These are phyloP conservation scores for Brachionus asplanchnoidis DNA, from an alignment of 1,140 invertebrate species.

Conservation along the genomic window DNA sequence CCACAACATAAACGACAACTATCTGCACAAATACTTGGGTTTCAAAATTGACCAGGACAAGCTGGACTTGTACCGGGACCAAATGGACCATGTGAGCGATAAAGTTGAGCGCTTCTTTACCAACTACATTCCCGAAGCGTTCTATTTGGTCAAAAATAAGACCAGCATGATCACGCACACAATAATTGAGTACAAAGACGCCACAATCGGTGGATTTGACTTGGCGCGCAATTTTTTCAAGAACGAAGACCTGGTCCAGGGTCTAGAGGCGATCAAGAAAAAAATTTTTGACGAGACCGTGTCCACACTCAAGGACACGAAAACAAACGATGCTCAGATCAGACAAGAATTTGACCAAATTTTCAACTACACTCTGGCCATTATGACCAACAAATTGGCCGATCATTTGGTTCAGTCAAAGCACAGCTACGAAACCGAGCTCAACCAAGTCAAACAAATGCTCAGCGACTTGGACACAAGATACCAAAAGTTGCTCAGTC, in stretches of 20 bases:
- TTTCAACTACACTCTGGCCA: conserved; percentile 11
- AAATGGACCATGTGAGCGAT: background rate
- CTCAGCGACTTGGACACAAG: conserved; percentile 15
- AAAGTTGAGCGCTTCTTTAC: background rate
- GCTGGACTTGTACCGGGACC: background rate
- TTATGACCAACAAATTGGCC: conserved; percentile 3
- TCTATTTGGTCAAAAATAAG: background rate
- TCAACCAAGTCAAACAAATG: conserved; percentile 7
- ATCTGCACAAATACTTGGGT: background rate
- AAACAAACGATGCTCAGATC: background rate
- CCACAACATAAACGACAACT: background rate
- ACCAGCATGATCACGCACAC: background rate
- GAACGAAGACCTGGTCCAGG: background rate
- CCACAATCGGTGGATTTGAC: background rate
- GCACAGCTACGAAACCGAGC: conserved; percentile 1
- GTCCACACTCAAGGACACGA: background rate
- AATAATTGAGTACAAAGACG: conserved; percentile 24
- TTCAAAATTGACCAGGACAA: background rate
- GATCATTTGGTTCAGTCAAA: conserved; percentile 6
- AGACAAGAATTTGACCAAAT: conserved; percentile 19
- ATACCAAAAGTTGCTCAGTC: background rate
- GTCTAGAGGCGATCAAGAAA: background rate
- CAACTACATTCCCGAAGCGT: background rate
- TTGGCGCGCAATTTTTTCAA: background rate
- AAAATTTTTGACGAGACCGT: background rate